Evolutionary conservation across 2,797 vertebrate genomes (phyloP), one percentile per base, ranked within the genome.

Genomic region (Acrossocheilus wenchowensis): DNA sequence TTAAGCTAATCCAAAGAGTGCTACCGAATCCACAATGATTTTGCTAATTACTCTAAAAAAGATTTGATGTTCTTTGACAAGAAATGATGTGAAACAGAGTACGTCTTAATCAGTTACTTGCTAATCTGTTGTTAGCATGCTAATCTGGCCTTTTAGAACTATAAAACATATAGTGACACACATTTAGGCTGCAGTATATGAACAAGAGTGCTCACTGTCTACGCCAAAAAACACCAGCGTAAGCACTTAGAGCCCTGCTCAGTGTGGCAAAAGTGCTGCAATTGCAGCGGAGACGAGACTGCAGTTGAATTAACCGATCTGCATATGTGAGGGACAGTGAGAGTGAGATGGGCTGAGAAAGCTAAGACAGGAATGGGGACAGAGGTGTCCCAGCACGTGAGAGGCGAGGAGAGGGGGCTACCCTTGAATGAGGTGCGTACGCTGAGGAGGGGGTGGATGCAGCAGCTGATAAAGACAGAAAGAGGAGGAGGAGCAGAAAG

Each of bases 221-320:
- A 82, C 83, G 43, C 90, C 82, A 90, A 87, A 87, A 90, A 91
- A 83, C n/a, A 60, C 90, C 84, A 69, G 86, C 72, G 92, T 96
- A 95, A 96, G 96, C 96, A 94, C 92, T 95, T 95, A 93, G 87
- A 92, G 91, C 87, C 74, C 91, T 88, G 90, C 93, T 93, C 94
- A 92, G 93, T 93, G 93, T 93, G 92, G 64, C 83, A 93, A 95
- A 95, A 95, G 92, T 95, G 94, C 95, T 95, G 95, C 95, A 95
- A 93, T 95, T 94, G 94, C 86, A 85, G 85, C 78, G 48, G 88
- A 90, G 91, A 91, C 90, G 90, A 92, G 93, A 95, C 94, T 95
- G 94, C 94, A 94, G 95, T 93, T 94, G 94, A 95, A 94, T 94
- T 92, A 94, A 92, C 91, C 91, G 88, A 95, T 95, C 93, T 96